Percentiles rank a stretch among this genome's conserved stretches.
Evolutionary conservation across 2,113 vertebrate genomes (phyloP).

Genomic region (Pithys albifrons): DNA sequence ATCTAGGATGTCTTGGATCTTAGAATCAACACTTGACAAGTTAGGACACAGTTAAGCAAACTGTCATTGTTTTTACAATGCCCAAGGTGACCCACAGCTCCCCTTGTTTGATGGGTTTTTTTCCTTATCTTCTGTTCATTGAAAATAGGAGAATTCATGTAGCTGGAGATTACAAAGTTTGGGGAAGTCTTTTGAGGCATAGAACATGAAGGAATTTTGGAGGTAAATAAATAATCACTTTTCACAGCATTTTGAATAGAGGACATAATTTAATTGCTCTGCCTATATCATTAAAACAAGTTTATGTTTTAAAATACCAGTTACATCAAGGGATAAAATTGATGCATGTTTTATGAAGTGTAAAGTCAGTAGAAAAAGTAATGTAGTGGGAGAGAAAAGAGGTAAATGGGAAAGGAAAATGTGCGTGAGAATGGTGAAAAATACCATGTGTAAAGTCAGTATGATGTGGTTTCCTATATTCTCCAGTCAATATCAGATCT

Average conservation of each 20-base stretch:
- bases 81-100: neutral
- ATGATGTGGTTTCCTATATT: neutral
- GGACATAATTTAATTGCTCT: neutral
- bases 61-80: neutral
- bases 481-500: neutral
- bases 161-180: neutral
- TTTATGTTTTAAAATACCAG: neutral
- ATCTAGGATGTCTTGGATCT: neutral
- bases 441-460: neutral
- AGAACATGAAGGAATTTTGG: neutral
- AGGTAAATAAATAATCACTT: neutral
- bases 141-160: neutral
- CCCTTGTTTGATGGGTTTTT: accelerated
- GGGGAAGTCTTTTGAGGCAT: neutral
- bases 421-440: neutral
- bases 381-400: neutral
- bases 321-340: neutral
- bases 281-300: neutral
- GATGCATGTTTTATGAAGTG: neutral
- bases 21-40: neutral
- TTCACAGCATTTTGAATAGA: neutral
- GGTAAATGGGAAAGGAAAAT: neutral
- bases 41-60: neutral
- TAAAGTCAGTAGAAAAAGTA: neutral
- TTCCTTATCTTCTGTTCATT: neutral